These are phyloP conservation scores for Acromyrmex heyeri DNA, from an alignment of 1,140 invertebrate species.

Conservation along the genomic window DNA sequence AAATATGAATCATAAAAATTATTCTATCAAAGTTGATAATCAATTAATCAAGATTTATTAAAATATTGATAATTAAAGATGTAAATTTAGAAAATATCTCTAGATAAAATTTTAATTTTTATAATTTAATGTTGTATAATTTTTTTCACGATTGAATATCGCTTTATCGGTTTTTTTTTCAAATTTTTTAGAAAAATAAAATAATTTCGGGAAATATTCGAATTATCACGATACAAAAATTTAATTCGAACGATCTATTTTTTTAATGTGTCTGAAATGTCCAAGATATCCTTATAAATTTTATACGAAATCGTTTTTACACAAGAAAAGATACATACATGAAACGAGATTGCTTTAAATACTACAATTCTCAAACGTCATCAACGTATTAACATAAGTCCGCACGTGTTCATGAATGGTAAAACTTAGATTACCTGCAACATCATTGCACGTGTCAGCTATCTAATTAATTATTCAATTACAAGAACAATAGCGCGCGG, in stretches of 20 bases:
- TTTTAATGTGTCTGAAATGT: neutral
- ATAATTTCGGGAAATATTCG: neutral
- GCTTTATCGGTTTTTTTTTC: neutral
- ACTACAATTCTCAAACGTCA: neutral
- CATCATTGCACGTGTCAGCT: neutral
- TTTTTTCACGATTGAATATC: neutral
- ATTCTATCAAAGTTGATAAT: neutral
- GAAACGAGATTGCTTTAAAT: neutral
- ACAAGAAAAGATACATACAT: neutral
- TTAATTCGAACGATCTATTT: neutral
- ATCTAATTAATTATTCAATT: slow-evolving; percentile 80
- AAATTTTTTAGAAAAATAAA: neutral
- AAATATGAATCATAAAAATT: slow-evolving; percentile 9
- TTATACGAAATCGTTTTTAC: neutral
- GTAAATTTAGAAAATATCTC: neutral
- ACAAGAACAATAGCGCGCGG: slow-evolving; percentile 71
- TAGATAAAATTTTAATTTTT: slow-evolving; percentile 7
- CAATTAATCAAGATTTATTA: neutral
- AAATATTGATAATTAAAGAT: slow-evolving; percentile 15
- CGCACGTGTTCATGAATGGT: neutral
- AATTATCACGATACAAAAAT: neutral
- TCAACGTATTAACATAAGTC: neutral
- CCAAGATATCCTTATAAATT: too few relatives aligned
- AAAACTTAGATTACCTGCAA: slow-evolving; percentile 38
- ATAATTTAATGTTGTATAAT: neutral